phyloP scores from a whole-genome alignment of 2,113 vertebrate species.

The Petromus typicus region DNA sequence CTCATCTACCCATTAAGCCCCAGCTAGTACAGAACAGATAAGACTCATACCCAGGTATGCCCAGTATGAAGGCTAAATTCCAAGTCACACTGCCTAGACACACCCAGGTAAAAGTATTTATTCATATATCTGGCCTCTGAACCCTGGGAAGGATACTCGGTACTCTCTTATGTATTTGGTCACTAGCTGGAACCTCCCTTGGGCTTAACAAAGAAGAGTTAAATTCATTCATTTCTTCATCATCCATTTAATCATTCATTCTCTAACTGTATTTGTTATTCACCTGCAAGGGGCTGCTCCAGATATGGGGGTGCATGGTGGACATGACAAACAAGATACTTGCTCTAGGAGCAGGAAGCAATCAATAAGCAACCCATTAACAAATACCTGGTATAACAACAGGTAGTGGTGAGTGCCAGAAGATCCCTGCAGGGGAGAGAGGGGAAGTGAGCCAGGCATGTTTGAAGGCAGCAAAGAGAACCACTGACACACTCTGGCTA shows the following conservation, averaged over 20 bases:
- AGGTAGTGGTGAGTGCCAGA: neutral
- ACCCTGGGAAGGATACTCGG: neutral
- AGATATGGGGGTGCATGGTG: neutral
- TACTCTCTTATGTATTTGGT: neutral
- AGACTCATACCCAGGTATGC: neutral
- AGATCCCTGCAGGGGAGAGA: neutral
- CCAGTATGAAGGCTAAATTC: neutral
- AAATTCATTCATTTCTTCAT: neutral
- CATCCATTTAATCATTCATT: neutral
- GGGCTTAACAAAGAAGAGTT: neutral
- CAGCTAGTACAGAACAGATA: neutral
- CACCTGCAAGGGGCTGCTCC: neutral
- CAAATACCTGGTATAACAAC: neutral
- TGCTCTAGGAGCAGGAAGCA: neutral
- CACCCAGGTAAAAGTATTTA: neutral
- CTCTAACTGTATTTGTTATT: neutral
- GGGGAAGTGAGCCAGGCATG: fast-evolving
- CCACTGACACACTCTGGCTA: neutral
- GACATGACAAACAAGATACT: neutral
- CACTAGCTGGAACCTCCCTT: neutral
- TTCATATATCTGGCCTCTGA: neutral
- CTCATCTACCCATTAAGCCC: neutral
- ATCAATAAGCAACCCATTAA: neutral
- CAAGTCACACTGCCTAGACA: neutral
- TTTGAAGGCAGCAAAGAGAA: neutral